Conservation (phyloP, 2,113 vertebrate species). For the Tapirus terrestris region DNA sequence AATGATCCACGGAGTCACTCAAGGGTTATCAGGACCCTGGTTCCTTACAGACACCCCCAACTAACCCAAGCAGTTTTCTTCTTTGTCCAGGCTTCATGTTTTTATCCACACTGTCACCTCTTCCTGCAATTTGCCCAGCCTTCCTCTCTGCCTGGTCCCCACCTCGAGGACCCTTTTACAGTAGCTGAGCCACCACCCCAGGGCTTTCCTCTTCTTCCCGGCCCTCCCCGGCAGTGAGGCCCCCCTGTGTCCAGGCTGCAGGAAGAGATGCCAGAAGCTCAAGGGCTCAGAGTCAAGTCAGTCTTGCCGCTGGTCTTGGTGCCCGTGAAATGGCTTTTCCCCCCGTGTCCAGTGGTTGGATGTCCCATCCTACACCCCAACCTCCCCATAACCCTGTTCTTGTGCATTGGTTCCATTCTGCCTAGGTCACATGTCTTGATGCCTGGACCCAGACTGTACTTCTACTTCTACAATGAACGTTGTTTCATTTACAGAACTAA, state of each 20-base stretch:
- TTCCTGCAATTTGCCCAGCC: neutral
- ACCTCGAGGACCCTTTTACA: fast-evolving
- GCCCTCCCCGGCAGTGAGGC: neutral
- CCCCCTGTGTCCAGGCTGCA: fast-evolving
- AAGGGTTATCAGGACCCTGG: no score
- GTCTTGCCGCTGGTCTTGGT: neutral
- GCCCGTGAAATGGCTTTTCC: neutral
- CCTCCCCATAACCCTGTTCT: no score
- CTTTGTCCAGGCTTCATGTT: neutral
- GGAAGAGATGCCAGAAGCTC: neutral
- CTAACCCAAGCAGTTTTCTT: neutral
- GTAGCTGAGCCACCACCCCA: neutral
- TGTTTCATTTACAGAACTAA: neutral
- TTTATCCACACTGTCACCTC: fast-evolving
- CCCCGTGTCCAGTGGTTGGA: neutral
- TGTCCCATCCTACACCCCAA: neutral
- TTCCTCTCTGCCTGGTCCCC: neutral
- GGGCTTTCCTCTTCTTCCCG: neutral
- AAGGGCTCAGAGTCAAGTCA: neutral
- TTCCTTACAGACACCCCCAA: neutral
- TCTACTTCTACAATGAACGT: neutral
- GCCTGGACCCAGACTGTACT: neutral
- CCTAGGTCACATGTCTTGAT: neutral
- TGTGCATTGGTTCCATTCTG: neutral
- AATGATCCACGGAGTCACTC: neutral